Conservation (phyloP, 2,888 invertebrate species). For the Dynastes hyllus region DNA sequence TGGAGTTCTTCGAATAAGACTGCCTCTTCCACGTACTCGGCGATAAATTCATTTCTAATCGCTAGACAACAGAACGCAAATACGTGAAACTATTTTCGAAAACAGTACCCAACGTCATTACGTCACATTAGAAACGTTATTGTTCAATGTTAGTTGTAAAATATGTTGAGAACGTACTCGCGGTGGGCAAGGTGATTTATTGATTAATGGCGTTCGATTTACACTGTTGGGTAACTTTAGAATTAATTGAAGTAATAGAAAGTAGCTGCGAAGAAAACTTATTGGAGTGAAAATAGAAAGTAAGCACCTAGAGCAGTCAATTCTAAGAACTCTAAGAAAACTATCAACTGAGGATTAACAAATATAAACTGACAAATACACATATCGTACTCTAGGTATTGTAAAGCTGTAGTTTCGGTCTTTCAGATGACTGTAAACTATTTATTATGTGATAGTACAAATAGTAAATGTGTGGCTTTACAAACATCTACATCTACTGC, state of each 20-base stretch:
- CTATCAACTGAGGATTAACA: too few relatives aligned
- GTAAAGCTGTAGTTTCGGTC: too few relatives aligned
- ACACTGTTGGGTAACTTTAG: background rate
- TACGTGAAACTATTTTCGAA: constrained; percentile 44
- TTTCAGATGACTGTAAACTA: too few relatives aligned
- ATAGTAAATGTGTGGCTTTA: too few relatives aligned
- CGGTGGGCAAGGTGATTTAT: background rate
- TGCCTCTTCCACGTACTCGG: constrained; percentile 2
- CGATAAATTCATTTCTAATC: constrained; percentile 36
- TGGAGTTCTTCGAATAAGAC: constrained; percentile 18
- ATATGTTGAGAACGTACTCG: background rate
- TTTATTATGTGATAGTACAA: too few relatives aligned
- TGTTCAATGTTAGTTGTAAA: constrained; percentile 13
- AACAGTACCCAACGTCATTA: constrained; percentile 19
- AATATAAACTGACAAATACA: too few relatives aligned
- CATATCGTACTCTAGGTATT: too few relatives aligned
- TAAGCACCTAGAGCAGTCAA: background rate
- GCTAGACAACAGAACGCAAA: constrained; percentile 6
- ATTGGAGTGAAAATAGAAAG: constrained; percentile 13
- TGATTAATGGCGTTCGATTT: constrained; percentile 9
- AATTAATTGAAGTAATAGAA: background rate
- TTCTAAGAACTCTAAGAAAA: too few relatives aligned
- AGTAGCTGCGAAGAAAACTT: background rate
- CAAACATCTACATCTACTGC: too few relatives aligned
- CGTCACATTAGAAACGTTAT: constrained; percentile 44